phyloP scores from a whole-genome alignment of 2,113 vertebrate species.

The Forbesichthys papilliferus region DNA sequence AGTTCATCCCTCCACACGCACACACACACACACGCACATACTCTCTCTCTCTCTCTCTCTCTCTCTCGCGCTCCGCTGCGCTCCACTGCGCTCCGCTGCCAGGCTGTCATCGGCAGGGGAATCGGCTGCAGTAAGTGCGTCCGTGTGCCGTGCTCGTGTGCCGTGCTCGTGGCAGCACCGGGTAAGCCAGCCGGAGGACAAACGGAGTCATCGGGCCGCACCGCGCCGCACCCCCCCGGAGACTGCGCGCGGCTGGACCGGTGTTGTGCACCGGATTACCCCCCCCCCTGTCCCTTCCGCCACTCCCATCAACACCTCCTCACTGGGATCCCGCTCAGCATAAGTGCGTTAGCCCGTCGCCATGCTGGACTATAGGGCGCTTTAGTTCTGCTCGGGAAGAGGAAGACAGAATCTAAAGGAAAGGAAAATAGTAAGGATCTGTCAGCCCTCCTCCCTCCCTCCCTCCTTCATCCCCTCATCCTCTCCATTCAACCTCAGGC shows the following conservation, averaged over 20 bases:
- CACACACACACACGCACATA: neutral
- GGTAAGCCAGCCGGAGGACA: slow-evolving; percentile 45
- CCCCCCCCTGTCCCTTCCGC: neutral
- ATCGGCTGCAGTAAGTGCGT: slow-evolving; percentile 66
- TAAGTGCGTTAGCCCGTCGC: neutral
- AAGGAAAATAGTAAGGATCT: slow-evolving; percentile 36
- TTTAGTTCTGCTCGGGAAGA: neutral
- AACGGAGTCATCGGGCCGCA: slow-evolving; percentile 25
- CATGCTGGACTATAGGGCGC: slow-evolving; percentile 15
- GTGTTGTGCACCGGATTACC: neutral
- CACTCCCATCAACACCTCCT: neutral
- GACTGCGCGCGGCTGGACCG: neutral
- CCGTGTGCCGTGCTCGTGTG: slow-evolving; percentile 42
- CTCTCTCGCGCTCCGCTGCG: slow-evolving; percentile 41
- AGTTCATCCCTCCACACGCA: neutral
- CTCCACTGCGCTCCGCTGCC: slow-evolving; percentile 31
- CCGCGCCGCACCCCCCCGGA: too few species aligned
- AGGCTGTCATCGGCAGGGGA: slow-evolving; percentile 72
- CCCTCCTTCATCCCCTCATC: slow-evolving; percentile 55
- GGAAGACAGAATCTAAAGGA: neutral
- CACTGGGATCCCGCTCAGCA: neutral
- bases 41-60: slow-evolving; percentile 22
- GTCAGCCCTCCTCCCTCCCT: slow-evolving; percentile 38
- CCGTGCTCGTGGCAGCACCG: slow-evolving; percentile 37
- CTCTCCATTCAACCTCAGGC: slow-evolving; percentile 65